Base-by-base conservation (phyloP, 2,888 invertebrate species). In the Phalangium opilio region DNA sequence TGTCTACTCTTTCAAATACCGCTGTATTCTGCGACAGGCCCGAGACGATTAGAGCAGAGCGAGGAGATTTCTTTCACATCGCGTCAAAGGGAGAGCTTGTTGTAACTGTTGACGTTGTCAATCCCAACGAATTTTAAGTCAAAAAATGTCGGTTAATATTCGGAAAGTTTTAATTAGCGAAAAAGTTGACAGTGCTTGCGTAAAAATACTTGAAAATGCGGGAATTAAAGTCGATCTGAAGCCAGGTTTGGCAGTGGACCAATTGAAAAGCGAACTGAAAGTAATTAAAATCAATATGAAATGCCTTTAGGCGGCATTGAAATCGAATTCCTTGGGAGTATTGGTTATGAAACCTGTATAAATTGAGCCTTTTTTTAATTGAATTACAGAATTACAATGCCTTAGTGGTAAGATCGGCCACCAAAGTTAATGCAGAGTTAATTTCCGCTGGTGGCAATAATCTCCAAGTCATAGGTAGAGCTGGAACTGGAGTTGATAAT, bases 401-500 rank as follows among this genome's bases (percentile, higher is more conserved):
- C 0, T 70, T 93, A 55, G 84, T 95, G 56, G 91, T 95, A 1
- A 76, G 95, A 15, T 93, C 93, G 4, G 91, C 91, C 49, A 86
- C 93, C 0, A 89, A 89, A 73, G 90, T 95, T 47, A 89, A 89
- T 2, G 77, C 78, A 46, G 84, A 86, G 55, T 79, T 96, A 21
- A 73, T 96, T 51, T 74, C 76, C 47, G 70, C 69, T 2, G 79
- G 79, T 1, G 83, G 78, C 2, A 72, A 72, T 2, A 77, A 75
- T 47, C 70, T 96, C 39, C 83, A 84, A 68, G 81, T 89, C 15
- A 82, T 96, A 38, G 95, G 90, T 12, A 76, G 96, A 40, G 96
- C 96, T n/a, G 96, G 96, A 5, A 95, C 93, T 2, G 98, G 98
- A 3, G 89, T 95, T 3, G 98, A 98, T 70, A 98, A 96, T 68